These are phyloP conservation scores for Leptinotarsa juncta DNA, from an alignment of 2,888 invertebrate species.

Conservation along the genomic window DNA sequence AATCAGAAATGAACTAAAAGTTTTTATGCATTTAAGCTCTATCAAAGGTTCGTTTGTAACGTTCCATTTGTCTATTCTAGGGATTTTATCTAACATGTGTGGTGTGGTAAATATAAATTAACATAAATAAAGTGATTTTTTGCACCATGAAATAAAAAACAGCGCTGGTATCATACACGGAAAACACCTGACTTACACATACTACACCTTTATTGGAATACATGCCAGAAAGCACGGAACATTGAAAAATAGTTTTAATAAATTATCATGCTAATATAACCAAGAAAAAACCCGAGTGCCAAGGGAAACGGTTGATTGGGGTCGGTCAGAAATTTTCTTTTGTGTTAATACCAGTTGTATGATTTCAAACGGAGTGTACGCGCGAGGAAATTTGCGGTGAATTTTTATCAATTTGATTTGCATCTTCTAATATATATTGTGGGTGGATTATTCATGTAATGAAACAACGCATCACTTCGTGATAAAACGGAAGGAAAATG, in stretches of 20 bases:
- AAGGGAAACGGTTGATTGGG: not conserved
- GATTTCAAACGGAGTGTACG: not conserved
- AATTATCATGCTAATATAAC: not conserved
- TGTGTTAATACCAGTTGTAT: not conserved
- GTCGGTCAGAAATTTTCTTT: conserved; percentile 6
- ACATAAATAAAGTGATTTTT: not conserved
- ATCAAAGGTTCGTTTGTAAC: too few species aligned
- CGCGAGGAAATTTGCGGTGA: conserved; percentile 2
- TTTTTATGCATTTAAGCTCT: too few species aligned
- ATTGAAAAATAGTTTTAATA: not conserved
- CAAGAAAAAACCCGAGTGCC: not conserved
- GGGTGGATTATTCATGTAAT: not conserved
- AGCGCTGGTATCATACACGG: not conserved
- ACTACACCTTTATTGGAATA: too few species aligned
- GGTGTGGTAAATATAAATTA: not conserved
- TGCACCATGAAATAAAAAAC: not conserved
- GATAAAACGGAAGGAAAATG: conserved; percentile 6
- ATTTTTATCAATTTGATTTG: not conserved
- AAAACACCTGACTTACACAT: not conserved
- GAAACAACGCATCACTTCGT: not conserved
- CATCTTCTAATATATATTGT: not conserved
- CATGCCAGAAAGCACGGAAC: not conserved
- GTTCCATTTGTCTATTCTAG: too few species aligned
- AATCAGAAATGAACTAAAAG: too few species aligned
- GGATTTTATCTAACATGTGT: not conserved